Base-by-base conservation (phyloP, 2,113 vertebrate genomes). In the Myanophis thanlyinensis region DNA sequence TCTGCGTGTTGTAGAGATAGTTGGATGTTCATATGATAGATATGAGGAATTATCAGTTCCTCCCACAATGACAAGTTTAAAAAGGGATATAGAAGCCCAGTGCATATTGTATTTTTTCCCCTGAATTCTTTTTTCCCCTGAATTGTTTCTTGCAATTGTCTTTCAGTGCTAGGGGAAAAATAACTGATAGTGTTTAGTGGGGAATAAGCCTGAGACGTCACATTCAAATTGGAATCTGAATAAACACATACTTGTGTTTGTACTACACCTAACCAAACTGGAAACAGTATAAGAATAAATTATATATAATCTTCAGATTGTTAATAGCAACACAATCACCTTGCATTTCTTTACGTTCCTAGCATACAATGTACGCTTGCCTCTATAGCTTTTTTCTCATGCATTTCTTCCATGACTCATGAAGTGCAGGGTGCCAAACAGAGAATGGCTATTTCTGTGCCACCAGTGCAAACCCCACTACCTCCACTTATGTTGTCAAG, bases 401-500 rank as follows among this genome's bases (percentile, higher is more conserved):
- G 25, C 0, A 7, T 62, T 62, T 18, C 85, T 86, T 51, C 0
- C 46, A 23, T 95, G 95, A 94, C 93, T 96, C 89, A 89, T 0
- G 92, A 80, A 46, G 93, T 86, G 1, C 20, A 0, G 44, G 89
- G 89, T 3, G 90, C 93, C 0, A 90, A 93, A 4, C 0, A 92
- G 91, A 86, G 91, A 90, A 27, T 0, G 90, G 87, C 88, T 93
- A 84, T 94, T 96, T 95, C 93, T 93, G 90, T 56, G 92, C 93
- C 88, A 73, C 92, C 54, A 6, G 93, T 47, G 94, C 54, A 56
- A 92, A 87, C 92, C 89, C 93, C 0, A 86, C 95, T 95, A 5
- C 89, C 95, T 93, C 94, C 88, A 56, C 11, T 91, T 90, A 56
- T 1, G 84, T 93, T 54, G 35, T 23, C 91, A 92, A 93, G 51